These are phyloP conservation scores for Aphelenchoides bicaudatus DNA, from an alignment of 2,888 invertebrate species.

Conservation along the genomic window DNA sequence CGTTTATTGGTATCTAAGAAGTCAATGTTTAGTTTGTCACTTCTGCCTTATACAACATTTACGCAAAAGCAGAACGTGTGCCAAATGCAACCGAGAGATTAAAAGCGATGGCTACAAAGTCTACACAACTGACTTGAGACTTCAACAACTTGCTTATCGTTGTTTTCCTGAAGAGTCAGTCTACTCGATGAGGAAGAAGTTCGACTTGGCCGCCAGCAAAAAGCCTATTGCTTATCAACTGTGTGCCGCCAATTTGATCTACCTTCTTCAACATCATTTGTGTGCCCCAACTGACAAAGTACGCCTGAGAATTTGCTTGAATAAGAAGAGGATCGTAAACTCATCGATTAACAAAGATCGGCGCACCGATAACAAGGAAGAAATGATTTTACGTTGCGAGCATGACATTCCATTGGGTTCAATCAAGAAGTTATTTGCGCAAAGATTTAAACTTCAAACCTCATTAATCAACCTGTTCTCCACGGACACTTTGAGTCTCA, in stretches of 20 bases:
- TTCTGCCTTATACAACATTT: background rate
- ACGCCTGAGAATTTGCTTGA: background rate
- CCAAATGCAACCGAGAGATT: constrained; percentile 1
- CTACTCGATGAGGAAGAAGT: background rate
- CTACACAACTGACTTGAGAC: constrained; percentile 1
- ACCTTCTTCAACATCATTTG: background rate
- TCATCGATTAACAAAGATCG: background rate
- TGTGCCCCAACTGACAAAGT: background rate
- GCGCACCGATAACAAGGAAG: background rate
- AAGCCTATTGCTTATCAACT: background rate
- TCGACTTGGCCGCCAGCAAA: background rate
- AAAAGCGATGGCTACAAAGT: background rate
- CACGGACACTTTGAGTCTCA: background rate
- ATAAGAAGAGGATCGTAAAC: background rate
- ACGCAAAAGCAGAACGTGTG: background rate
- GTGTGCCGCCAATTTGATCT: background rate
- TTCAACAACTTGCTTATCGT: constrained; percentile 8
- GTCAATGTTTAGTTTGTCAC: background rate
- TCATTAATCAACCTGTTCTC: background rate
- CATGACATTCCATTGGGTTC: background rate
- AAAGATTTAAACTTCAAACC: background rate
- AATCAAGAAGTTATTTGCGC: constrained; percentile 2
- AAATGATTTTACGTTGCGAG: constrained; percentile 1
- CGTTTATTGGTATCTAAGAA: too few relatives aligned
- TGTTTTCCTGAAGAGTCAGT: background rate